Evolutionary conservation across 1,140 invertebrate species (phyloP), one percentile per base, ranked within the genome.

Genomic region (Cephus cinctus): DNA sequence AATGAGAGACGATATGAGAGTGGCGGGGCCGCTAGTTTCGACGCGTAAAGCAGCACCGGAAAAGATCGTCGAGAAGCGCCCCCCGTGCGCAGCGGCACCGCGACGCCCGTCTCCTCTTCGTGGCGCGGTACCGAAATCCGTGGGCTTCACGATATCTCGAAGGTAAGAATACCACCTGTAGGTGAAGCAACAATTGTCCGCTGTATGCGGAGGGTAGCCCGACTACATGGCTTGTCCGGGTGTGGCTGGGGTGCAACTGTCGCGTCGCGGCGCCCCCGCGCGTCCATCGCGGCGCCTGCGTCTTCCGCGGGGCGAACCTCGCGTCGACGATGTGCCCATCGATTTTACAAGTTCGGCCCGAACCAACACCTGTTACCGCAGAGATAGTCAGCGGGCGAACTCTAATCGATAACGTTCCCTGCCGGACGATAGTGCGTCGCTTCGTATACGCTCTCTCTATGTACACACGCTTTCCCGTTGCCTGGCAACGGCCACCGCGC

Each of bases 181-280:
- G 73, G 74, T 67, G 74, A 75, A 74, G 73, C 73, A 76, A 76
- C 74, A 75, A 75, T 76, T 76, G 73, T 76, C 74, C 74, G 73
- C 73, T 63, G 71, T 72, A 65, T 73, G 74, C 74, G 72, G 71
- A 74, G 68, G 68, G 70, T 65, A 69, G 61, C 69, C 64, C 70
- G 73, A 76, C 73, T 75, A 76, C 73, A 75, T 76, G 70, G 67
- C 69, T 73, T 63, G 70, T 75, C 66, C 69, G 73, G 73, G 73
- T 76, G 73, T 76, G 73, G 73, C 73, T 76, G 68, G 67, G 65
- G 67, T 76, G 68, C 70, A 71, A 76, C 71, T 76, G 70, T 50
- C 63, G 64, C 61, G 58, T 64, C 61, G 56, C 54, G 61, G 61
- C 57, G 58, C 53, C 56, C 56, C 61, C 59, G 61, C 63, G 48